Evolutionary conservation across 1,140 invertebrate species (phyloP).

Genomic region (Drosophila rhopaloa): DNA sequence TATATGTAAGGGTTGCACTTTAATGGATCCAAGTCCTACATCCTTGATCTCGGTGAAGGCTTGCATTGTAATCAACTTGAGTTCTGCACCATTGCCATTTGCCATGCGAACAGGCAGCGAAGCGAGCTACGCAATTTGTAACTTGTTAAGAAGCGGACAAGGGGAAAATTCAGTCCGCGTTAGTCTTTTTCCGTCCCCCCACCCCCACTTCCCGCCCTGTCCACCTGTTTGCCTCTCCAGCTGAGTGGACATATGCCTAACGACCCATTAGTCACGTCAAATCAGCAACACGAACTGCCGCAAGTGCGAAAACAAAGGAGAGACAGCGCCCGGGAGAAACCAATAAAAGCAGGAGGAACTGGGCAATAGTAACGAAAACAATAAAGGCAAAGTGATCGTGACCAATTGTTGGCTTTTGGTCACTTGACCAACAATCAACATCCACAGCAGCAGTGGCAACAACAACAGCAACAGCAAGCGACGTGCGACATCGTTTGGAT

Average conservation of each 20-base stretch:
- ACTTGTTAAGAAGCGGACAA: slow-evolving; percentile 20
- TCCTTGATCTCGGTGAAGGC: slow-evolving; percentile 39
- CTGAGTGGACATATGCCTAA: slow-evolving; percentile 61
- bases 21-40: slow-evolving; percentile 4
- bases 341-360: slow-evolving; percentile 32
- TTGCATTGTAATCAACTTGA: slow-evolving; percentile 44
- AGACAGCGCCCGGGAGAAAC: slow-evolving; percentile 22
- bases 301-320: slow-evolving; percentile 44
- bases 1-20: slow-evolving; percentile 16
- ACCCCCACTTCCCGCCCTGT: neutral
- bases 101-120: slow-evolving; percentile 24
- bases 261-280: slow-evolving; percentile 79
- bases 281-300: slow-evolving; percentile 64
- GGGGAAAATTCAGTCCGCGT: slow-evolving; percentile 7
- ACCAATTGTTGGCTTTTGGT: slow-evolving; percentile 67
- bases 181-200: slow-evolving; percentile 16
- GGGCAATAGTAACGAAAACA: slow-evolving; percentile 44
- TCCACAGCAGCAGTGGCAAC: slow-evolving; percentile 8
- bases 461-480: slow-evolving; percentile 3
- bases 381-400: slow-evolving; percentile 77
- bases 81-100: slow-evolving; percentile 42
- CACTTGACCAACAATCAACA: slow-evolving; percentile 49
- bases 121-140: slow-evolving; percentile 61
- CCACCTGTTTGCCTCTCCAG: slow-evolving; percentile 22
- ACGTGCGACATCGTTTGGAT: slow-evolving; percentile 47